phyloP scores from a whole-genome alignment of 2,888 invertebrate species.

The Molanna angustata region DNA sequence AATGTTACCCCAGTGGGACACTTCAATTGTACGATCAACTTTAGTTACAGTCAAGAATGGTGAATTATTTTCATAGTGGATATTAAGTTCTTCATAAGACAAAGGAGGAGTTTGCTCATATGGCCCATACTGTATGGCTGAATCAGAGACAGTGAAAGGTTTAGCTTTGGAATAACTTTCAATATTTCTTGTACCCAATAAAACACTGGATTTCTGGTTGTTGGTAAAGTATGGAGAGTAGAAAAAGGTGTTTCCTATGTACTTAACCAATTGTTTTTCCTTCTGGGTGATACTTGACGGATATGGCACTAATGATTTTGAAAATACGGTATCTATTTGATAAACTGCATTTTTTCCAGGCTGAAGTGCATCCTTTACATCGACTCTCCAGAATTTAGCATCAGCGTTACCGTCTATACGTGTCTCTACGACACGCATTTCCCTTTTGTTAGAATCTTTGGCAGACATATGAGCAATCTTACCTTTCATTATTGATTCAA shows the following conservation, averaged over 20 bases:
- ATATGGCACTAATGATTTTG: conserved; percentile 75
- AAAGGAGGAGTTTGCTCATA: conserved; percentile 69
- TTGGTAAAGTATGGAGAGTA: conserved; percentile 79
- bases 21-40: conserved; percentile 84
- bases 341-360: conserved; percentile 58
- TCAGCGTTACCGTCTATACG: conserved; percentile 52
- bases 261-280: conserved; percentile 91
- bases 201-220: conserved; percentile 79
- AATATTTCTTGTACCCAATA: conserved; percentile 72
- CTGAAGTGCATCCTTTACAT: conserved; percentile 59
- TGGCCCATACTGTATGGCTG: conserved; percentile 84
- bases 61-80: conserved; percentile 95
- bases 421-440: conserved; percentile 53
- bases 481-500: conserved; percentile 62
- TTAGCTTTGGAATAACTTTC: conserved; percentile 81
- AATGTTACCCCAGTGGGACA: conserved; percentile 99
- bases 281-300: conserved; percentile 88
- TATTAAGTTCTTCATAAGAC: conserved; percentile 61
- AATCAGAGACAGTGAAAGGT: conserved; percentile 76
- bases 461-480: conserved; percentile 75
- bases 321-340: conserved; percentile 70
- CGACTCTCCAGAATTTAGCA: conserved; percentile 55
- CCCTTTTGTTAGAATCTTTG: conserved; percentile 60
- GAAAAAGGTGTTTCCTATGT: conserved; percentile 78
- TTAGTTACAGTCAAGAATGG: conserved; percentile 93